These are phyloP conservation scores for Mamestra configurata DNA, from an alignment of 1,140 invertebrate genomes.

Conservation along the genomic window DNA sequence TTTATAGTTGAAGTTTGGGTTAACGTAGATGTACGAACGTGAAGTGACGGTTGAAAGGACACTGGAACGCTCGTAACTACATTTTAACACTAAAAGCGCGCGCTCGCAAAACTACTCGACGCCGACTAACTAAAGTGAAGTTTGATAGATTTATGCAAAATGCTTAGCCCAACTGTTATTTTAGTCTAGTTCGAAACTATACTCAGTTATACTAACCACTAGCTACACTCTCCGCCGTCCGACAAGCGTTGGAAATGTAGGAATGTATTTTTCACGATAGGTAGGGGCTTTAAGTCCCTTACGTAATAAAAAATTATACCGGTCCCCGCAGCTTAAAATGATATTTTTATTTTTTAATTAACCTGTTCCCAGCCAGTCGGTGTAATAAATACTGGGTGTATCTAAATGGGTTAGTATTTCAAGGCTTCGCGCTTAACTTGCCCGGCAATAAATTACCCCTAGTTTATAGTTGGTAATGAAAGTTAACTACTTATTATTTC, in stretches of 20 bases:
- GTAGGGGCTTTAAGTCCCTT: conserved; percentile 21
- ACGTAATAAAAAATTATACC: conserved; percentile 23
- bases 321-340: conserved; percentile 22
- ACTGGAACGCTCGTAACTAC: conserved; percentile 38
- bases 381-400: conserved; percentile 37
- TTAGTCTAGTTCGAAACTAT: conserved; percentile 35
- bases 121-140: conserved; percentile 33
- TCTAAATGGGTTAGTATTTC: conserved; percentile 43
- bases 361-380: conserved; percentile 9
- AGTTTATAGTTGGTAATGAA: conserved; percentile 23
- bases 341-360: conserved; percentile 44
- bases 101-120: conserved; percentile 22
- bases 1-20: not conserved
- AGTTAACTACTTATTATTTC: conserved; percentile 4
- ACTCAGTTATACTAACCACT: conserved; percentile 21
- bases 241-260: not conserved
- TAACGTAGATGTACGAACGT: not conserved
- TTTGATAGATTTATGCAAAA: conserved; percentile 48
- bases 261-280: conserved; percentile 27
- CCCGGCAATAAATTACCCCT: conserved; percentile 15
- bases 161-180: conserved; percentile 48
- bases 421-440: conserved; percentile 35
- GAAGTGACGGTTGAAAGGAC: conserved; percentile 31
- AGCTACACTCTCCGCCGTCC: not conserved
- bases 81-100: conserved; percentile 48